These are phyloP conservation scores for Enteromius trimaculatus DNA, from an alignment of 2,797 vertebrate species.

Conservation along the genomic window DNA sequence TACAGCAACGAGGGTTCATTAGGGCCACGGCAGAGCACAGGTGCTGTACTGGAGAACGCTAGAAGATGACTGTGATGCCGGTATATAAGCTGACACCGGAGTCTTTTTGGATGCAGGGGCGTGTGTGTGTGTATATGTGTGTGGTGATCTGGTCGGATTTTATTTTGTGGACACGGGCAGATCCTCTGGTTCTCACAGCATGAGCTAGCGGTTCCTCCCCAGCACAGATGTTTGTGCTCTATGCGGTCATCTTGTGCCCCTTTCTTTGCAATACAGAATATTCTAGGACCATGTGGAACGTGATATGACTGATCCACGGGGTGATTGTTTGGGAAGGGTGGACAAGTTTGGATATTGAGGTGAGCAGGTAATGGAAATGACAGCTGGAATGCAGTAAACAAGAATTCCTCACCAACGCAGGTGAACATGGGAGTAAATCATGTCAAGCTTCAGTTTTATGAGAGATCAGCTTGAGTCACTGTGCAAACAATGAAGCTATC, in stretches of 20 bases:
- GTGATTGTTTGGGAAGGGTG: constrained; percentile 17
- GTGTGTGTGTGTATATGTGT: neutral
- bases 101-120: constrained; percentile 62
- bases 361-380: constrained; percentile 18
- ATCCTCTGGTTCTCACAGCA: constrained; percentile 72
- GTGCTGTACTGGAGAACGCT: constrained; percentile 53
- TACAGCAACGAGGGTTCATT: constrained; percentile 50
- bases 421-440: constrained; percentile 21
- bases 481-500: neutral
- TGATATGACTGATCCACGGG: constrained; percentile 20
- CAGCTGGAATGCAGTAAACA: constrained; percentile 23
- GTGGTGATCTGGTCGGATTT: constrained; percentile 56
- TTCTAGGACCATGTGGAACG: constrained; percentile 45
- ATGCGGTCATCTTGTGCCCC: constrained; percentile 37
- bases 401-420: constrained; percentile 22
- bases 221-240: constrained; percentile 74
- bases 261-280: constrained; percentile 41
- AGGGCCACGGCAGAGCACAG: constrained; percentile 67
- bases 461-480: constrained; percentile 5
- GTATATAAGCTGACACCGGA: constrained; percentile 72
- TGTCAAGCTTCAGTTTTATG: constrained; percentile 28
- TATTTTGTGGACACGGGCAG: constrained; percentile 41
- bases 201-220: constrained; percentile 58
- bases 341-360: constrained; percentile 40
- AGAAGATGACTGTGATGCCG: constrained; percentile 69